Evolutionary conservation across 2,888 invertebrate species (phyloP).

Genomic region (Dryococelus australis): DNA sequence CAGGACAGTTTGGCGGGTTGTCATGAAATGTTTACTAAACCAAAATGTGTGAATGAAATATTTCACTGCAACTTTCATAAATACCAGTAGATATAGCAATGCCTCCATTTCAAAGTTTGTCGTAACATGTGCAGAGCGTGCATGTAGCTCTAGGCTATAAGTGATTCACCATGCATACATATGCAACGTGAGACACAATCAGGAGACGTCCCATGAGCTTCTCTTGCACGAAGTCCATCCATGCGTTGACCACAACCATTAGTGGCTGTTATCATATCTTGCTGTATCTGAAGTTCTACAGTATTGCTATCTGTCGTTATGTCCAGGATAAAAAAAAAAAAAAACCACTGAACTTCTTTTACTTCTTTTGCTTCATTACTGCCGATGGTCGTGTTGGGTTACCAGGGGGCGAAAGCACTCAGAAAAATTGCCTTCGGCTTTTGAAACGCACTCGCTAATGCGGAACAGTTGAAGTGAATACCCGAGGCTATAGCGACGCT

Average conservation of each 20-base stretch:
- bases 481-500: not conserved
- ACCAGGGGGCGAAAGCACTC: not conserved
- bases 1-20: no score
- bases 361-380: not conserved
- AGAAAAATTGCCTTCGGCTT: conserved; percentile 8
- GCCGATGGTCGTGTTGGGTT: not conserved
- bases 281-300: not conserved
- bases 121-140: no score
- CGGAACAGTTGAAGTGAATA: not conserved
- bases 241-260: not conserved
- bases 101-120: no score
- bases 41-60: no score
- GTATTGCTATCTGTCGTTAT: not conserved
- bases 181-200: not conserved
- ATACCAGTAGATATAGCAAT: no score
- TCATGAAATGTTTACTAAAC: no score
- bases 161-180: no score
- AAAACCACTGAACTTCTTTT: not conserved
- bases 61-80: no score
- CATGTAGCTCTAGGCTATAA: no score
- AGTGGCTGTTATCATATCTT: not conserved
- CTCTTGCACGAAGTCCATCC: not conserved
- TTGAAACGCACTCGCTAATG: not conserved
- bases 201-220: not conserved
- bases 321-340: not conserved